phyloP scores from a whole-genome alignment of 2,888 invertebrate species.

The Sarcophaga carnaria region DNA sequence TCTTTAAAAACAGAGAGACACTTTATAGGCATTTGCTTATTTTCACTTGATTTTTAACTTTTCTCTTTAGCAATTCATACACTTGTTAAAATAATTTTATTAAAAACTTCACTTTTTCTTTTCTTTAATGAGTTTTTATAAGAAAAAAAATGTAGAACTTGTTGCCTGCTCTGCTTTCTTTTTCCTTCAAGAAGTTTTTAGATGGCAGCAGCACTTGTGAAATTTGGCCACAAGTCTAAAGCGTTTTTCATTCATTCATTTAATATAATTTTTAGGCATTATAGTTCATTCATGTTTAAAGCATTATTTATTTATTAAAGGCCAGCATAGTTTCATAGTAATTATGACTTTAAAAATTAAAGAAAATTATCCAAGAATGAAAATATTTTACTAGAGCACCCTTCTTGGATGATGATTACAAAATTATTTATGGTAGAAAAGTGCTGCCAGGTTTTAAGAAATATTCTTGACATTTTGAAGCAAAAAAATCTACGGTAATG shows the following conservation, averaged over 20 bases:
- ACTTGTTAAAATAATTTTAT: background rate
- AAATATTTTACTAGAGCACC: constrained; percentile 51
- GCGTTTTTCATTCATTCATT: background rate
- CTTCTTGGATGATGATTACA: constrained; percentile 63
- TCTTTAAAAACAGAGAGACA: background rate
- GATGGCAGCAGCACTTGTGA: constrained; percentile 27
- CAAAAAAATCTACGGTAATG: background rate
- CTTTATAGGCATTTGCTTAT: constrained; percentile 24
- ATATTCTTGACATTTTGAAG: constrained; percentile 37
- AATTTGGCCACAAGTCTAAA: constrained; percentile 50
- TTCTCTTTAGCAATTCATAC: background rate
- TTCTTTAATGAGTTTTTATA: background rate
- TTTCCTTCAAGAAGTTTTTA: constrained; percentile 8
- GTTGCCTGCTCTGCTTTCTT: constrained; percentile 40
- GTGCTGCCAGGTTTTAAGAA: constrained; percentile 38
- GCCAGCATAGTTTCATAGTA: constrained; percentile 47
- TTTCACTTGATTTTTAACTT: constrained; percentile 26
- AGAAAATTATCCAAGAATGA: constrained; percentile 40
- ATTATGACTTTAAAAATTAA: constrained; percentile 3
- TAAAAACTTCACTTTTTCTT: background rate
- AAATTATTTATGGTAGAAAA: constrained; percentile 60
- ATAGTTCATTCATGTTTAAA: background rate
- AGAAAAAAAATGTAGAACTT: constrained; percentile 26
- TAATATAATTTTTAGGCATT: background rate
- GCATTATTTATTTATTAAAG: background rate